phyloP scores from a whole-genome alignment of 2,113 vertebrate genomes.

The cattle (Bos taurus) region DNA sequence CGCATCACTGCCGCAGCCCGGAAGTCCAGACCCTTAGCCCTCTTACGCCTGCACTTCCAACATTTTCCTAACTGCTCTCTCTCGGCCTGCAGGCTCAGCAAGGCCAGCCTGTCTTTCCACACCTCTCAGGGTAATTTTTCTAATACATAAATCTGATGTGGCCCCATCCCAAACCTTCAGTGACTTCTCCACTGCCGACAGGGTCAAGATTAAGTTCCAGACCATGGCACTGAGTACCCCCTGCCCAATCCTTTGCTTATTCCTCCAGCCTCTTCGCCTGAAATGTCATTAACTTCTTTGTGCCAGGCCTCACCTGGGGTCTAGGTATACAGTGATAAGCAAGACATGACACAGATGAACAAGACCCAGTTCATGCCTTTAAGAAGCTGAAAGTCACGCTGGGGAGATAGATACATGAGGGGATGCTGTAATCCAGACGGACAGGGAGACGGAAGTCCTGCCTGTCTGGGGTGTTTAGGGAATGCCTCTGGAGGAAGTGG shows the following conservation, averaged over 20 bases:
- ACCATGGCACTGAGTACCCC: not conserved
- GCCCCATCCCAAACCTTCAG: not conserved
- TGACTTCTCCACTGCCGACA: not conserved
- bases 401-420: not conserved
- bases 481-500: not conserved
- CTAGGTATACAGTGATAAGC: not conserved
- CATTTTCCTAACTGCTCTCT: not conserved
- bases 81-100: not conserved
- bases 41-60: not conserved
- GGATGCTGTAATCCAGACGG: not conserved
- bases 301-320: not conserved
- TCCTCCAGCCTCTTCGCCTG: not conserved
- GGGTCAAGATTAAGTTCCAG: not conserved
- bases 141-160: not conserved
- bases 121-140: not conserved
- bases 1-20: not conserved
- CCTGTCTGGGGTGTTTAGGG: not conserved
- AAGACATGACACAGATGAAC: not conserved
- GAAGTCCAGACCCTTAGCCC: not conserved
- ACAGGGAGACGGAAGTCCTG: not conserved
- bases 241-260: not conserved
- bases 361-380: not conserved
- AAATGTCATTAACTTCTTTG: not conserved
- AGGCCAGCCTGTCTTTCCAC: not conserved
- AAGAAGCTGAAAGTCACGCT: not conserved